phyloP scores from a whole-genome alignment of 2,888 invertebrate genomes.

The Limnephilus auricula region DNA sequence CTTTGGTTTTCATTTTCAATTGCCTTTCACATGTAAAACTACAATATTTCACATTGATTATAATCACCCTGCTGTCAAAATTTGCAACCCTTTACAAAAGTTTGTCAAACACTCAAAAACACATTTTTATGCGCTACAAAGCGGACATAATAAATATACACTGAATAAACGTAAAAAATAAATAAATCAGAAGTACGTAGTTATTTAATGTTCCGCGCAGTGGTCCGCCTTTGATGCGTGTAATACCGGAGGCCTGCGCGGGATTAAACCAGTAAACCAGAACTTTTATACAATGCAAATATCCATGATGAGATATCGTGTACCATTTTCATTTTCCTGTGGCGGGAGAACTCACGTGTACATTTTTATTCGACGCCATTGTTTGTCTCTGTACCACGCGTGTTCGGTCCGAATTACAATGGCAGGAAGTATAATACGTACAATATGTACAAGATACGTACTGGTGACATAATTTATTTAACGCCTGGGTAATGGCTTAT shows the following conservation, averaged over 20 bases:
- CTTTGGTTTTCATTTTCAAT: not conserved
- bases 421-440: not conserved
- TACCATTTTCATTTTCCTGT: slow-evolving; percentile 63
- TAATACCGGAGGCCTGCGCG: slow-evolving; percentile 59
- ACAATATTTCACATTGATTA: not conserved
- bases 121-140: not conserved
- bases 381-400: slow-evolving; percentile 43
- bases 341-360: slow-evolving; percentile 54
- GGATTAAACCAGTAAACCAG: slow-evolving; percentile 63
- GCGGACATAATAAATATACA: not conserved
- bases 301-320: slow-evolving; percentile 63
- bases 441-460: not conserved
- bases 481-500: slow-evolving; percentile 5
- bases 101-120: not conserved
- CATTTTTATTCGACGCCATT: slow-evolving; percentile 39
- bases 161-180: slow-evolving; percentile 13
- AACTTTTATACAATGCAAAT: slow-evolving; percentile 65
- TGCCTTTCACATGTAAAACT: not conserved
- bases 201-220: slow-evolving; percentile 55
- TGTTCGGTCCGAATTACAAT: slow-evolving; percentile 13
- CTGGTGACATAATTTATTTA: slow-evolving; percentile 15
- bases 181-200: slow-evolving; percentile 6
- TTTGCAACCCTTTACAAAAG: not conserved
- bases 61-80: not conserved
- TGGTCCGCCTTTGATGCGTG: slow-evolving; percentile 61